phyloP scores from a whole-genome alignment of 2,888 invertebrate species.

The Tipula confusa region DNA sequence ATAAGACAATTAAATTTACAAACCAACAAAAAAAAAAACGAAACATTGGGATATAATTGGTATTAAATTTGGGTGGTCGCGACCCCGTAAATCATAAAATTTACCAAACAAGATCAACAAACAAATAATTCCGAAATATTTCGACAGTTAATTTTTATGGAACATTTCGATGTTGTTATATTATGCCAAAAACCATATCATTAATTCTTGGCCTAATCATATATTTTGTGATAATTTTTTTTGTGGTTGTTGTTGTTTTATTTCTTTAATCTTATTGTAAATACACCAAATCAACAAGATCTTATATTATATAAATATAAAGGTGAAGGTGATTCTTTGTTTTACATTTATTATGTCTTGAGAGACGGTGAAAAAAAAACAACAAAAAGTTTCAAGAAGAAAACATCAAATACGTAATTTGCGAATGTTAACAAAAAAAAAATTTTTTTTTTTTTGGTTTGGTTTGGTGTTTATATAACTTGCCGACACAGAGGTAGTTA shows the following conservation, averaged over 20 bases:
- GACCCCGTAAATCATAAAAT: constrained; percentile 27
- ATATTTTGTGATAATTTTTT: constrained; percentile 7
- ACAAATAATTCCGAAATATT: neutral
- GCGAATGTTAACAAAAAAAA: neutral
- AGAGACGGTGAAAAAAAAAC: neutral
- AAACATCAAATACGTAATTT: constrained; percentile 25
- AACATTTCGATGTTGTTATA: neutral
- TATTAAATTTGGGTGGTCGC: constrained; percentile 28
- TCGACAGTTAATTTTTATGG: neutral
- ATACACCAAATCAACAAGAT: constrained; percentile 5
- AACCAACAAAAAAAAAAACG: neutral
- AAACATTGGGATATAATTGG: neutral
- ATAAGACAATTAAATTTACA: neutral
- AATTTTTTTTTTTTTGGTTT: no score
- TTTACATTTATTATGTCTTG: neutral
- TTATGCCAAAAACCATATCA: constrained; percentile 15
- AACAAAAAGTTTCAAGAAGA: no score
- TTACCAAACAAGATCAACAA: neutral
- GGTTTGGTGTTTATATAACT: neutral
- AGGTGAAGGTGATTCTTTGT: constrained; percentile 25
- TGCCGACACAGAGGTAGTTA: neutral
- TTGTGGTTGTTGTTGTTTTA: neutral
- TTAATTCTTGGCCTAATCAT: constrained; percentile 17
- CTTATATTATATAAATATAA: neutral
- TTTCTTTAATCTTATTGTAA: constrained; percentile 25